Evolutionary conservation across 2,797 vertebrate species (phyloP), one percentile per base, ranked within the genome.

Genomic region (Lacerta viridis): DNA sequence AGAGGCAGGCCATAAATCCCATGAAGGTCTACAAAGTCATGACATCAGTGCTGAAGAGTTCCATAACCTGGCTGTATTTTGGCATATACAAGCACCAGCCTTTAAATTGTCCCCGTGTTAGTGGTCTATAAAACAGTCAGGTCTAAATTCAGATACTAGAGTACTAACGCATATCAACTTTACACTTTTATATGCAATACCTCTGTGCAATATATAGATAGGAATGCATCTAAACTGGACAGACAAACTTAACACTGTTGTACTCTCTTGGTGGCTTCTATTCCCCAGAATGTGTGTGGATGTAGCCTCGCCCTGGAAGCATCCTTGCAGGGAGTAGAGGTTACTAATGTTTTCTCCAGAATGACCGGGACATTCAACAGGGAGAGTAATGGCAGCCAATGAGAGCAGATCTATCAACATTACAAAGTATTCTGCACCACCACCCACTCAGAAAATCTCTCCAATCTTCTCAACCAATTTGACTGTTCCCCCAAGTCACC

Each of bases 1-100:
- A 74, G 36, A 87, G 36, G 10, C 50, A 64, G 36, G 76, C 33
- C 72, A 87, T 81, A 72, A 81, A 87, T 87, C 41, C 33, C 78
- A 61, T 74, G 78, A 61, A 74, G 50, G 50, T 87, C 50, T 78
- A n/a, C 27, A 74, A 72, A 61, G 46, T n/a, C 68, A 61, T 43
- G 46, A 61, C 77, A 80, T 72, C 46, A n/a, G 10, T n/a, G 23
- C 64, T 61, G 39, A 25, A 36, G 72, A 25, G 23, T 80, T 71
- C 77, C 36, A 80, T 29, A 61, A 61, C 25, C 64, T 71, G 66
- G n/a, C 1, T 29, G 25, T 1, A 33, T 80, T 68, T 20, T 39
- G 25, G 46, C 43, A 74, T 50, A 81, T 20, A n/a, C 25, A 74
- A 46, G 5, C 27, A 15, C 25, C 43, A 29, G 17, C 25, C 25